Evolutionary conservation across 2,888 invertebrate genomes (phyloP), one percentile per base, ranked within the genome.

Genomic region (Rhamnusium bicolor): DNA sequence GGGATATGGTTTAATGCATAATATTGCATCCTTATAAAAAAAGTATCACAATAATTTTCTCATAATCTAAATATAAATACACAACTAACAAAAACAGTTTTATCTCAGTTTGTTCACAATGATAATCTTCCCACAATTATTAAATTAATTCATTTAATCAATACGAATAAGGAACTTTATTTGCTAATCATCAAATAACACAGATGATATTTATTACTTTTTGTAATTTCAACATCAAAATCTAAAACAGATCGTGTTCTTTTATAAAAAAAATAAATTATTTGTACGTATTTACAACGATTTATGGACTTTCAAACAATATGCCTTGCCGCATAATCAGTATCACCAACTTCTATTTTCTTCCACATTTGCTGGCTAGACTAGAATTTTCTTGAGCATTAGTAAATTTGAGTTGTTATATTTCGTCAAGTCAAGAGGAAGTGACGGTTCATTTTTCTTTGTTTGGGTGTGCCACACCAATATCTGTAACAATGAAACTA

Each of bases 391-490:
- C 83, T 90, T 91, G 80, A 93, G 89, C 81, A 86, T 86, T 75
- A 91, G 89, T 83, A 93, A 88, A 88, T 93, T 93, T 80, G 93
- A 92, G 80, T 90, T 88, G 80, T 89, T 90, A 85, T 92, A 92
- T 80, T 90, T 90, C 70, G 88, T 86, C 75, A 84, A 80, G 83
- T 93, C 91, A 69, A 93, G 82, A 53, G 90, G 84, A 75, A 89
- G 88, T 68, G 92, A 92, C 21, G 91, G 90, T 78, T 90, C 90
- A 86, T 93, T 93, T 83, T 91, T 92, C 85, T 93, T 92, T 1
- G 93, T 92, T 88, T 93, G 93, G 60, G 94, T 94, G 84, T 94
- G 94, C 94, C 94, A 94, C 40, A 93, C 93, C 76, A 93, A 88
- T 79, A 94, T 90, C 92, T 92, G 82, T 10, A 87, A 86, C 56